Evolutionary conservation across 2,888 invertebrate genomes (phyloP).

Genomic region (Frankliniella intonsa): DNA sequence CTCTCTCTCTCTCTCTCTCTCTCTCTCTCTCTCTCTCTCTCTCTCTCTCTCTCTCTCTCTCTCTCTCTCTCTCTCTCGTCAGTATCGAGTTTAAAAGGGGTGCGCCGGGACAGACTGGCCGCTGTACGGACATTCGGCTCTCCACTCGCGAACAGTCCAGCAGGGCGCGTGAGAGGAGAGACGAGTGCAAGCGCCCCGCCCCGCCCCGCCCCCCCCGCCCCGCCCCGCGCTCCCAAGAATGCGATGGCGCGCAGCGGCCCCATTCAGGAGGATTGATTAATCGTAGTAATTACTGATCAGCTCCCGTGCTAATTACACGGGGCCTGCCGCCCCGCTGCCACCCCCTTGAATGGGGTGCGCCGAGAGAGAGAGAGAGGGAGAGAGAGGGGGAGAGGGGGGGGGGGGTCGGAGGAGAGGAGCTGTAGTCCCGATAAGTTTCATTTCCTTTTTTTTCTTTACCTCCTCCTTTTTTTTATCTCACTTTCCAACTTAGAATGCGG

Average conservation of each 20-base stretch:
- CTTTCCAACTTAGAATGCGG: background rate
- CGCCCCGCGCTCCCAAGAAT: background rate
- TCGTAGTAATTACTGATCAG: constrained; percentile 55
- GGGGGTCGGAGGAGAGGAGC: constrained; percentile 40
- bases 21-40: no score
- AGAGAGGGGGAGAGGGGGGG: background rate
- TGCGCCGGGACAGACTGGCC: no score
- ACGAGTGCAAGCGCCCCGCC: background rate
- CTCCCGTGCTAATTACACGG: constrained; percentile 42
- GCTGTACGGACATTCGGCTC: no score
- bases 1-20: no score
- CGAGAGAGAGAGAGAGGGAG: background rate
- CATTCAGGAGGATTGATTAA: constrained; percentile 46
- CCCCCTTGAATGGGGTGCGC: background rate
- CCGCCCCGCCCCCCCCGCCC: background rate
- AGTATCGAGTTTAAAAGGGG: no score
- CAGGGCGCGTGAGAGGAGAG: no score
- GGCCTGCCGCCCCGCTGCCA: constrained; percentile 28
- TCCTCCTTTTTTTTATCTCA: background rate
- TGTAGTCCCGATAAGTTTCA: no score
- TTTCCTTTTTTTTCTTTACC: no score
- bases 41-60: no score
- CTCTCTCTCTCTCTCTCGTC: no score
- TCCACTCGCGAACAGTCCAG: no score
- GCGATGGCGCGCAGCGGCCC: background rate